phyloP scores from a whole-genome alignment of 2,888 invertebrate genomes.

The Hyposoter didymator region DNA sequence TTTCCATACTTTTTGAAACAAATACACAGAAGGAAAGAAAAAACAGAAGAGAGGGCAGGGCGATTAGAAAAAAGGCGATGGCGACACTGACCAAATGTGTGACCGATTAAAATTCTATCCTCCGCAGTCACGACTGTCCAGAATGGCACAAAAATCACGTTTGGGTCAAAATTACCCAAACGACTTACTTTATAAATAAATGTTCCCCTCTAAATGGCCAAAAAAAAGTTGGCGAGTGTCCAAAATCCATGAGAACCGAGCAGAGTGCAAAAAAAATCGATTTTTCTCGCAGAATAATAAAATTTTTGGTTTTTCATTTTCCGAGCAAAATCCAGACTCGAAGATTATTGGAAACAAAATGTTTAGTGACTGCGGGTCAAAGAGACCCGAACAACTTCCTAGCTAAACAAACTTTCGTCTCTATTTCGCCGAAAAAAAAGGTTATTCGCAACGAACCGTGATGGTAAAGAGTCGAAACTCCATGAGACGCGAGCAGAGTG shows the following conservation, averaged over 20 bases:
- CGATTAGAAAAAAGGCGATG: constrained; percentile 7
- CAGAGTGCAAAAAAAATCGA: no score
- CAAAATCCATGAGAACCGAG: no score
- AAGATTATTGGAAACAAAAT: no score
- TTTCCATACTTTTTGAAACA: constrained; percentile 39
- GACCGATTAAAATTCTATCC: not conserved
- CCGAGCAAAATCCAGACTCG: no score
- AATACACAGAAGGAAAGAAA: constrained; percentile 24
- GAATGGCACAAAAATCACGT: constrained; percentile 8
- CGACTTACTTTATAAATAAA: not conserved
- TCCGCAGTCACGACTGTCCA: not conserved
- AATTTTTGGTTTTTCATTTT: no score
- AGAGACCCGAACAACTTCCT: not conserved
- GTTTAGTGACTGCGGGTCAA: no score
- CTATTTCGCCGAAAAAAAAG: not conserved
- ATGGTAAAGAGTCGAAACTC: not conserved
- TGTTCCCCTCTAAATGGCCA: no score
- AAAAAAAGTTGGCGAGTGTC: no score
- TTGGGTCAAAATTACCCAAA: not conserved
- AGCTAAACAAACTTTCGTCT: no score
- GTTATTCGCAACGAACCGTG: not conserved
- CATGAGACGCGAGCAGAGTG: not conserved
- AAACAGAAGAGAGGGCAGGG: constrained; percentile 13
- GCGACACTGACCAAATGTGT: not conserved
- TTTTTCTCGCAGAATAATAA: no score